Conservation (phyloP, 2,888 invertebrate species). For the Calameuta filiformis region DNA sequence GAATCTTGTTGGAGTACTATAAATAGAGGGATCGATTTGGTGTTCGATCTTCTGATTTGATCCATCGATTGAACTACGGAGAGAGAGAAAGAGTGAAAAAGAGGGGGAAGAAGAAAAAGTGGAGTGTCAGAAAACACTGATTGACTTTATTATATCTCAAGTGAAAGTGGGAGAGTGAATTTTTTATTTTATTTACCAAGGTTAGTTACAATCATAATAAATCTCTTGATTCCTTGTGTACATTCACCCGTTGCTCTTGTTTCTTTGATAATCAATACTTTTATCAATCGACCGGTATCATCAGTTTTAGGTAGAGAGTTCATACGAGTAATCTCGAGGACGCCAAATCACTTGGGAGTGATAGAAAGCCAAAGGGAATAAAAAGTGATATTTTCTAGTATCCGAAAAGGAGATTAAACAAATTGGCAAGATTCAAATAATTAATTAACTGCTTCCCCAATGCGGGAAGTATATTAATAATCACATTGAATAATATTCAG, state of each 20-base stretch:
- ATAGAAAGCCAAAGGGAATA: slow-evolving; percentile 45
- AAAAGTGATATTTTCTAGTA: slow-evolving; percentile 45
- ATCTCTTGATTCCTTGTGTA: too few relatives aligned
- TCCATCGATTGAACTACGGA: background rate
- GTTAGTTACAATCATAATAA: slow-evolving; percentile 23
- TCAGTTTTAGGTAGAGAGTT: too few relatives aligned
- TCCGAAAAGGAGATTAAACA: background rate
- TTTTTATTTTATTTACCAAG: slow-evolving; percentile 33
- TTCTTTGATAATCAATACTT: too few relatives aligned
- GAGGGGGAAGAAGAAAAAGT: background rate
- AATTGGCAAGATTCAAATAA: too few relatives aligned
- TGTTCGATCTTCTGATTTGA: background rate
- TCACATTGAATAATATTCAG: too few relatives aligned
- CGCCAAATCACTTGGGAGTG: slow-evolving; percentile 4
- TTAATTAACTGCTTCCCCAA: too few relatives aligned
- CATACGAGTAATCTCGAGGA: too few relatives aligned
- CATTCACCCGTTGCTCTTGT: too few relatives aligned
- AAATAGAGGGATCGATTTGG: slow-evolving; percentile 3
- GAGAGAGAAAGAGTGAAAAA: background rate
- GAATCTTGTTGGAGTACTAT: slow-evolving; percentile 13
- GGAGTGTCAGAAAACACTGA: too few relatives aligned
- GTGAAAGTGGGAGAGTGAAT: slow-evolving; percentile 12
- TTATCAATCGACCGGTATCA: too few relatives aligned
- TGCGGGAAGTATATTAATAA: background rate
- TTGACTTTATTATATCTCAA: too few relatives aligned